These are phyloP conservation scores for Pogonophryne albipinna DNA, from an alignment of 2,797 vertebrate species.

Conservation along the genomic window DNA sequence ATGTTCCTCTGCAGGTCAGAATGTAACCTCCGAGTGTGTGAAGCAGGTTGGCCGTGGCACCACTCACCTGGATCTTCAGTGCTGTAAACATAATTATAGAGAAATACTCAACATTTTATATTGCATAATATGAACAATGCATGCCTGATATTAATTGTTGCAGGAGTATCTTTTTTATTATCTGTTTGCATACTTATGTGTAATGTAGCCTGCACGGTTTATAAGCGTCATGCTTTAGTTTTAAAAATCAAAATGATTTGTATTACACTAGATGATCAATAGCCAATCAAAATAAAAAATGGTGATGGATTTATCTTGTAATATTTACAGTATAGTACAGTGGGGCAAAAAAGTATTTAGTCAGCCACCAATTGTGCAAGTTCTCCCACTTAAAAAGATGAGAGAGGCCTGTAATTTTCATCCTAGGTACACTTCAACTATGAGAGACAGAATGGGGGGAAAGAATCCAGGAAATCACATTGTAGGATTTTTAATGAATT, in stretches of 20 bases:
- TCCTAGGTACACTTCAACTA: no score
- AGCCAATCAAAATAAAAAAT: not conserved
- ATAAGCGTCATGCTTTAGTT: not conserved
- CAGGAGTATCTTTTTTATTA: not conserved
- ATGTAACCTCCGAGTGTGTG: constrained; percentile 80
- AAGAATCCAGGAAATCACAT: no score
- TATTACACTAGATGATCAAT: not conserved
- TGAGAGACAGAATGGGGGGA: no score
- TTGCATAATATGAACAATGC: not conserved
- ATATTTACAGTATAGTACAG: not conserved
- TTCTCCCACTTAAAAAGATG: no score
- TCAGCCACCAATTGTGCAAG: no score
- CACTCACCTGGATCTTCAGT: constrained; percentile 87
- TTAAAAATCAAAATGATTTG: not conserved
- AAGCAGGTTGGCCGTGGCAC: constrained; percentile 82
- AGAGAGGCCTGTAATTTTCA: no score
- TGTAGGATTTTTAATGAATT: no score
- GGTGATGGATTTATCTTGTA: not conserved
- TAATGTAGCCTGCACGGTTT: not conserved
- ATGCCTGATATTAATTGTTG: not conserved
- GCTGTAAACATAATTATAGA: constrained; percentile 58
- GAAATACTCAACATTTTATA: not conserved
- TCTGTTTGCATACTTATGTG: not conserved
- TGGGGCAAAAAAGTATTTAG: no score
- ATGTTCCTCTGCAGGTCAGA: constrained; percentile 81